phyloP scores from a whole-genome alignment of 1,140 invertebrate species.

The Aradophagus sp. region DNA sequence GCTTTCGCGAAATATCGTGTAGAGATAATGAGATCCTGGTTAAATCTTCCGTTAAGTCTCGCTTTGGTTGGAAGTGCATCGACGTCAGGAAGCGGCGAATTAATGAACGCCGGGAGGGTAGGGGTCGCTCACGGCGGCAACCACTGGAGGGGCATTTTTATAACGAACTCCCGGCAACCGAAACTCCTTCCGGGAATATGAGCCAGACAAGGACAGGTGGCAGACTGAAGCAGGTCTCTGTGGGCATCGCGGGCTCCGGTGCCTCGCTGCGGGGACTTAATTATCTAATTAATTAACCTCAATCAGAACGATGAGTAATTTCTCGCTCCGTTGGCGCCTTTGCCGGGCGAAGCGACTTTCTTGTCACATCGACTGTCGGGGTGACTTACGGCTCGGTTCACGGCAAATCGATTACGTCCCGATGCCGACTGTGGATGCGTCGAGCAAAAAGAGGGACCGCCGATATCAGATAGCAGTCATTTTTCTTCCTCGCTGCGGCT shows the following conservation, averaged over 20 bases:
- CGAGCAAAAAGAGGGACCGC: conserved; percentile 31
- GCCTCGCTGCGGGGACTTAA: conserved; percentile 68
- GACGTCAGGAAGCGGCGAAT: conserved; percentile 55
- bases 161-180: conserved; percentile 58
- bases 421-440: conserved; percentile 45
- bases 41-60: conserved; percentile 58
- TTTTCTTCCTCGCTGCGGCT: conserved; percentile 25
- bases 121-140: conserved; percentile 42
- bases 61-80: conserved; percentile 50
- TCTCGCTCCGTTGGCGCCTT: conserved; percentile 74
- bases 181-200: conserved; percentile 55
- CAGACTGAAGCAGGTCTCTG: conserved; percentile 54
- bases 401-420: conserved; percentile 73
- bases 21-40: conserved; percentile 63
- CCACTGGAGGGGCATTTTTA: conserved; percentile 54
- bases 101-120: conserved; percentile 50
- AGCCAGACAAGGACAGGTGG: conserved; percentile 31
- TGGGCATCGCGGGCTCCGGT: conserved; percentile 46
- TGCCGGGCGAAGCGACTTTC: conserved; percentile 71
- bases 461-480: conserved; percentile 19
- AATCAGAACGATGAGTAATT: conserved; percentile 77
- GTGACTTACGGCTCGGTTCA: conserved; percentile 74
- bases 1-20: conserved; percentile 59
- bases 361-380: conserved; percentile 72
- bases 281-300: conserved; percentile 77